A percentile compares a stretch with the other conserved stretches of the same genome.
Evolutionary conservation across 2,797 vertebrate genomes (phyloP).

Genomic region (Remorina albescens): DNA sequence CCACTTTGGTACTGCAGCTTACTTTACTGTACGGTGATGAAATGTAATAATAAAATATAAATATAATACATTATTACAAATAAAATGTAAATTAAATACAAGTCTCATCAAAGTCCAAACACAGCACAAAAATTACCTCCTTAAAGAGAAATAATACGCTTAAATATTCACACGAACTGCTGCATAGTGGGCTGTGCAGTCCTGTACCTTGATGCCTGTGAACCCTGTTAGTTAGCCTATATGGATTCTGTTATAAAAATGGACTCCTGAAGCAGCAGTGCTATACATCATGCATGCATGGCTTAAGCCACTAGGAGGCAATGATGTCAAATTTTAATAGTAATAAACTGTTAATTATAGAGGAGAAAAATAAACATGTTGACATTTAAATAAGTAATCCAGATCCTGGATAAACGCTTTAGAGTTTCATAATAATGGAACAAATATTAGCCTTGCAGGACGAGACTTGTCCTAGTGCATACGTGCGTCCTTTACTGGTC

Average conservation of each 20-base stretch:
- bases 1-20: neutral
- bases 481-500: neutral
- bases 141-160: neutral
- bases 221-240: neutral
- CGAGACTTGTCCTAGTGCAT: neutral
- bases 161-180: neutral
- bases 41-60: no score
- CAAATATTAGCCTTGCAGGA: neutral
- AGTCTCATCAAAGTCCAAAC: neutral
- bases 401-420: neutral
- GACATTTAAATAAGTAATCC: neutral
- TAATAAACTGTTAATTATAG: neutral
- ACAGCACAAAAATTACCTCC: neutral
- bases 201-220: neutral
- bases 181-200: neutral
- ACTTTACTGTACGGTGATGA: no score
- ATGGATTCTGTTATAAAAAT: neutral
- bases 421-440: neutral
- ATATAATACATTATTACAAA: no score
- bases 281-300: neutral
- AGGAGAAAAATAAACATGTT: neutral
- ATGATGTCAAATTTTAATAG: neutral
- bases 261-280: neutral
- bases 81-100: neutral
- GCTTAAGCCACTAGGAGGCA: conserved; percentile 30